Conservation (phyloP, 2,888 invertebrate species). For the Pandemis heparana region DNA sequence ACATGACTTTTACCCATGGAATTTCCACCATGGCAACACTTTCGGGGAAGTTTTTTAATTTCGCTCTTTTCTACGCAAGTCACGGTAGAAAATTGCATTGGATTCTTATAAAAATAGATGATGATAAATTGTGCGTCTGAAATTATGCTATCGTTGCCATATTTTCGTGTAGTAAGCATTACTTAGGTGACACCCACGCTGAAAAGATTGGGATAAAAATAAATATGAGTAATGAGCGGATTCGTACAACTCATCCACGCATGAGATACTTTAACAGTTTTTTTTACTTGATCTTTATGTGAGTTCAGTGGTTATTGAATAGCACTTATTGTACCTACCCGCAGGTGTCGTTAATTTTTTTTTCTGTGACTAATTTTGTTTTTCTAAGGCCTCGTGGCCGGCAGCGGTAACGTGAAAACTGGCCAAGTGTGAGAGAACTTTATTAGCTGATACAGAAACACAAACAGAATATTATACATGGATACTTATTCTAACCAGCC, state of each 20-base stretch:
- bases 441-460: no score
- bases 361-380: no score
- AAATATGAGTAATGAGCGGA: conserved; percentile 12
- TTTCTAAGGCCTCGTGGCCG: no score
- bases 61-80: conserved; percentile 36
- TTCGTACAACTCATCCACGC: conserved; percentile 6
- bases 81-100: conserved; percentile 35
- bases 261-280: neutral
- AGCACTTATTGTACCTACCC: no score
- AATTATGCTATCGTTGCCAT: neutral
- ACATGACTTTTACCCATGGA: conserved; percentile 9
- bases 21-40: conserved; percentile 3
- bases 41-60: conserved; percentile 38
- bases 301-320: no score
- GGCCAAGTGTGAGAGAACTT: no score
- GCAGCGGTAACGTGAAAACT: no score
- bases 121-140: conserved; percentile 6
- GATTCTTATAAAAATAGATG: conserved; percentile 6
- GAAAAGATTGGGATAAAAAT: conserved; percentile 6
- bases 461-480: no score
- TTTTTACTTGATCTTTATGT: no score
- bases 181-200: neutral
- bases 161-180: neutral
- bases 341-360: no score
- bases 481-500: no score